A percentile compares a stretch with the other conserved stretches of the same genome.
These are phyloP conservation scores for Siniperca chuatsi DNA, from an alignment of 2,113 vertebrate species.

Conservation along the genomic window DNA sequence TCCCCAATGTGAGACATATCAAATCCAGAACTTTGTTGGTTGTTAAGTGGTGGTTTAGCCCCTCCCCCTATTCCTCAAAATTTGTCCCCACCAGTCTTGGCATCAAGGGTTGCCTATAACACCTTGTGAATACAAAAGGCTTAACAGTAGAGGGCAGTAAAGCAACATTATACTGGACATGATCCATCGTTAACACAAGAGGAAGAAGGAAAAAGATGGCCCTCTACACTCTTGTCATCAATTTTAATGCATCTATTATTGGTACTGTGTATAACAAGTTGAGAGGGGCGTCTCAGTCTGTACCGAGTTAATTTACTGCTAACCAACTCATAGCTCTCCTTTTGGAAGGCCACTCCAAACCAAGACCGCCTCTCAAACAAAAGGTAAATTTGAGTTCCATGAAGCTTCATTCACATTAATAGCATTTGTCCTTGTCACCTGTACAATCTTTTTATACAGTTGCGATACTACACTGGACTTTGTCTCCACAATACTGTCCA, in stretches of 20 bases:
- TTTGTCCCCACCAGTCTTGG: not conserved
- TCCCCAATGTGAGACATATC: not conserved
- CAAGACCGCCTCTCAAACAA: not conserved
- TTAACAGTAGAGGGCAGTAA: conserved; percentile 7
- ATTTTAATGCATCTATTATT: not conserved
- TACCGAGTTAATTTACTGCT: not conserved
- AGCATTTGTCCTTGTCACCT: not conserved
- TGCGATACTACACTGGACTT: not conserved
- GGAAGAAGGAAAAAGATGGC: not conserved
- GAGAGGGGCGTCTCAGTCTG: not conserved
- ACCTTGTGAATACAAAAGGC: conserved; percentile 10
- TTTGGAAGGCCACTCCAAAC: not conserved
- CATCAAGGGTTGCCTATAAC: not conserved
- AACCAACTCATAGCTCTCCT: not conserved
- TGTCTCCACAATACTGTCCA: not conserved
- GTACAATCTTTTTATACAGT: not conserved
- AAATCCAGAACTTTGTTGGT: not conserved
- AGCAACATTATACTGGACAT: not conserved
- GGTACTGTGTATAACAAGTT: not conserved
- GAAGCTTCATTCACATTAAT: not conserved
- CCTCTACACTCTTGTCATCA: not conserved
- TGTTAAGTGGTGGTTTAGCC: not conserved
- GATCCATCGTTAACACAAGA: not conserved
- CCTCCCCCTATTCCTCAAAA: not conserved
- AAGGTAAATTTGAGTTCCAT: not conserved